Base-by-base conservation (phyloP, 2,888 invertebrate species). In the Thera britannica region DNA sequence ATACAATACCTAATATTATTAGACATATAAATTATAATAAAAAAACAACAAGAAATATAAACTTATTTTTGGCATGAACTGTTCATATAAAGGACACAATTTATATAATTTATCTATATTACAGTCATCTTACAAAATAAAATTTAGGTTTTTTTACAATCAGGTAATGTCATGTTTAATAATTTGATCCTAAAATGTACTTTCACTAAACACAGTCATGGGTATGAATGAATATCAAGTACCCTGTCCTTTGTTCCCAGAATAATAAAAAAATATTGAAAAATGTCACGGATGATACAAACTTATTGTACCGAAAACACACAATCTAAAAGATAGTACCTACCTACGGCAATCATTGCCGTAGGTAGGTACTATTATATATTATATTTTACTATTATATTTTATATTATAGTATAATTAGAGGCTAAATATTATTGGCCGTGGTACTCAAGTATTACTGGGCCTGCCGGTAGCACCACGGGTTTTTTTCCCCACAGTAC, bases 231-330 rank as follows among this genome's bases (percentile, higher is more conserved):
- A 74, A 61, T 71, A 70, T 54, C 60, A 72, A 65, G 62, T 67
- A 70, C 73, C 71, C 73, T 72, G 71, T 72, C 70, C 67, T 66
- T 64, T 60, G 61, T 69, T 60, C 64, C 57, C 55, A 38, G 55
- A 49, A 58, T 52, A 62, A 62, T 52, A 62, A 7, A 65, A 65
- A 7, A 62, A 46, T 61, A 57, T 48, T 48, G 7, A 38, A 64
- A 6, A 12, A 12, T 51, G 0, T 23, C 12, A 51, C n/a, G 7
- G 51, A 48, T n/a, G 11, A 48, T 23, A 23, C 23, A 23, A 23
- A 23, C 23, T 23, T 23, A 23, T 23, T 23, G 23, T 23, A 23
- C 23, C 23, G 23, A 23, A 23, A 23, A 23, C 23, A 23, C 23
- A 23, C 23, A 23, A 23, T 23, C 23, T 23, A 23, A 23, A 23